Base-by-base conservation (phyloP, 2,113 vertebrate species). In the Seriola dumerili region DNA sequence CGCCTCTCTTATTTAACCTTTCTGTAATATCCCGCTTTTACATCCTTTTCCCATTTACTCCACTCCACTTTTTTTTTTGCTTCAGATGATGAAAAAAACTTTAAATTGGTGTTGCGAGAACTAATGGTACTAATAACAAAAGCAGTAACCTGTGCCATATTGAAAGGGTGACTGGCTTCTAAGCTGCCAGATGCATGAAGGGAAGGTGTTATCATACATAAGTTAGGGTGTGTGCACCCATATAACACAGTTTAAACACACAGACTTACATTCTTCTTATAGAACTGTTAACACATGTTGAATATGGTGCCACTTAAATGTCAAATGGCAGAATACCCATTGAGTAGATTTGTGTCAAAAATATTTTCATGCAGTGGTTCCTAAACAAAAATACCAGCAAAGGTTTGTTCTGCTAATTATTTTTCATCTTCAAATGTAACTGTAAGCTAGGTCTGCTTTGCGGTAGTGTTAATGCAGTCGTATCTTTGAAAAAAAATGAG, bases 71-170 rank as follows among this genome's bases (percentile, higher is more conserved):
- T 59, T 65, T 59, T 75, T 52, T 81, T 78, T 57, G 5, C 40
- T 54, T 59, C 32, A 83, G 9, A 81, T 66, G 66, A 85, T 70
- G 40, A 55, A 84, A 80, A 75, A 68, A 13, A 72, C 55, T 62
- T 85, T 1, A 44, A 69, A 64, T 46, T 52, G 1, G 3, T 73
- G 65, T 81, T 73, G 46, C 50, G 61, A 75, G 64, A 83, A 66
- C 63, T 87, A 83, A 81, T 85, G 67, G 57, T 62, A 67, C 57
- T 68, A 62, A 83, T 86, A 44, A 83, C 52, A 72, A 68, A 81
- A 81, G 34, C 58, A 44, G 23, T 65, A 76, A 86, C 72, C 67
- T 85, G 68, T 64, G 83, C 70, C 63, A 74, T 77, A 83, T 74
- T 81, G 80, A 87, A 68, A 74, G 74, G 75, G 85, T 80, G 44